These are phyloP conservation scores for Drosophila borborema DNA, from an alignment of 2,888 invertebrate species.

Conservation along the genomic window DNA sequence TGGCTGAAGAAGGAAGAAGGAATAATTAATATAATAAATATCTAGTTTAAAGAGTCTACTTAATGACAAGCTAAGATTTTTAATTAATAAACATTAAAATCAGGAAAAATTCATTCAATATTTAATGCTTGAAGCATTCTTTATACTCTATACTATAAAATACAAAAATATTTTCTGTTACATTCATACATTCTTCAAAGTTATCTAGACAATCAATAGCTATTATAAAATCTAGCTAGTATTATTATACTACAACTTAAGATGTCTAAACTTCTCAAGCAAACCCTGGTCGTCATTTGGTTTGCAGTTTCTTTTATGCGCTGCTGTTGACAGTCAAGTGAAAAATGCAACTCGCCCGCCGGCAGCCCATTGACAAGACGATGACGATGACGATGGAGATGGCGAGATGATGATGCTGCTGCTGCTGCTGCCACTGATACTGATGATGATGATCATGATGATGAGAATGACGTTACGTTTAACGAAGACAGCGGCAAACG, in stretches of 20 bases:
- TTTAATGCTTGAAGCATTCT: too few species aligned
- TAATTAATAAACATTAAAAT: too few species aligned
- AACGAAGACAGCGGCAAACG: conserved; percentile 52
- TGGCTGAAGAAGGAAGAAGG: too few species aligned
- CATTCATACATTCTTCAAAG: too few species aligned
- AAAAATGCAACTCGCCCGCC: conserved; percentile 78
- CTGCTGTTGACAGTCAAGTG: conserved; percentile 72
- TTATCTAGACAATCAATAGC: too few species aligned
- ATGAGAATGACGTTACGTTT: conserved; percentile 73
- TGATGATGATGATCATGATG: conserved; percentile 46
- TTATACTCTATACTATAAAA: too few species aligned
- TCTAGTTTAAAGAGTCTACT: too few species aligned
- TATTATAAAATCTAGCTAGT: not conserved
- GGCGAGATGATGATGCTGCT: not conserved
- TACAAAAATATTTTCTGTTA: too few species aligned
- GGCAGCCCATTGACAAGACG: conserved; percentile 61
- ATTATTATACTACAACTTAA: not conserved
- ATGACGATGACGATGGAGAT: conserved; percentile 36
- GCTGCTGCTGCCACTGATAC: not conserved
- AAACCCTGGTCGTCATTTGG: conserved; percentile 41
- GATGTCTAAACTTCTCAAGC: not conserved
- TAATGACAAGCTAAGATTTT: too few species aligned
- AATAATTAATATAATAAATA: too few species aligned
- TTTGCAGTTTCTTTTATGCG: conserved; percentile 58
- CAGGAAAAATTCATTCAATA: too few species aligned